Evolutionary conservation across 2,113 vertebrate genomes (phyloP).

Genomic region (Symphodus melops): DNA sequence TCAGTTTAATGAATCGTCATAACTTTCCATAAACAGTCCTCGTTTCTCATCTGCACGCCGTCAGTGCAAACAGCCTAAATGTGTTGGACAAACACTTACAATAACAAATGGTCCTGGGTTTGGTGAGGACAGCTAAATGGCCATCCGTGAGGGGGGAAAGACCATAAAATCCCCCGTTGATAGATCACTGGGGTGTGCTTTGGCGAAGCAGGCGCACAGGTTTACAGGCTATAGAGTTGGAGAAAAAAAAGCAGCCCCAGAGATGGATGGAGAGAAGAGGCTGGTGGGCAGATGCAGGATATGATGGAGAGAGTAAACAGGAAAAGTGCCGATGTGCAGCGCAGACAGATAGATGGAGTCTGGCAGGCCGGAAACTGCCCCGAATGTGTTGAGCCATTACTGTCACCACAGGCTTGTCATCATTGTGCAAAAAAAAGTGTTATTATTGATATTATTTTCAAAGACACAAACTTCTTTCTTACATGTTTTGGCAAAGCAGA

Average conservation of each 20-base stretch:
- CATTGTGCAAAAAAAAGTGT: constrained; percentile 34
- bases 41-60: constrained; percentile 54
- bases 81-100: constrained; percentile 67
- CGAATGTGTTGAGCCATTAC: constrained; percentile 60
- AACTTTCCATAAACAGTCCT: constrained; percentile 49
- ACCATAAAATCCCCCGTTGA: constrained; percentile 72
- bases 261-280: constrained; percentile 66
- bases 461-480: background rate
- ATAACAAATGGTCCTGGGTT: constrained; percentile 61
- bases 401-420: constrained; percentile 48
- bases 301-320: constrained; percentile 72
- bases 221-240: constrained; percentile 42
- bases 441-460: constrained; percentile 3
- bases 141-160: constrained; percentile 50
- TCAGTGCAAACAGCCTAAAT: constrained; percentile 49
- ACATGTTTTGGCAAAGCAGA: too few relatives aligned
- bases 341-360: constrained; percentile 71
- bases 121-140: constrained; percentile 64
- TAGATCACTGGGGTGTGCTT: constrained; percentile 66
- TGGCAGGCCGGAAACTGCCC: constrained; percentile 55
- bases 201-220: constrained; percentile 29
- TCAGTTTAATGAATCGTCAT: constrained; percentile 50
- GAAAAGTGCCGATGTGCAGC: constrained; percentile 53
- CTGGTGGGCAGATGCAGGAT: constrained; percentile 53
- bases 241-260: constrained; percentile 14